Evolutionary conservation across 1,140 invertebrate species (phyloP).

Genomic region (Heliconius melpomene): DNA sequence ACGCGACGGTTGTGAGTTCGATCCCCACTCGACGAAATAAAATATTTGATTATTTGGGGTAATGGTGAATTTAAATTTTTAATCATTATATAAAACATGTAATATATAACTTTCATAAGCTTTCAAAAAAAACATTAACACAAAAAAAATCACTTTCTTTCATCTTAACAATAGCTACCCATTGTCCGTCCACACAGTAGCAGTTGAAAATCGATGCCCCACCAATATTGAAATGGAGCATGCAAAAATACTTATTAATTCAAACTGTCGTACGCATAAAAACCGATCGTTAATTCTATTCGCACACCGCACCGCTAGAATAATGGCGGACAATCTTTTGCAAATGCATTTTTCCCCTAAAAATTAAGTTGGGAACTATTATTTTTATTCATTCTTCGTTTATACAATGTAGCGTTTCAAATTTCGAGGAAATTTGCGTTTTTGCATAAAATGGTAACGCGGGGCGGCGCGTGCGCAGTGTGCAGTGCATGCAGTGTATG

Average conservation of each 20-base stretch:
- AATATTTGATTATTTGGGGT: too few relatives aligned
- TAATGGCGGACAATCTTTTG: conserved; percentile 43
- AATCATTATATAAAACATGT: too few relatives aligned
- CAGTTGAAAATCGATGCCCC: background rate
- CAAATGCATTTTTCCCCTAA: conserved; percentile 70
- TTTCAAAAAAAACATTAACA: too few relatives aligned
- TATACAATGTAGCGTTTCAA: conserved; percentile 77
- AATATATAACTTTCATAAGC: too few relatives aligned
- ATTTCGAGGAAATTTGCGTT: conserved; percentile 80
- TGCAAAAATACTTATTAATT: conserved; percentile 64
- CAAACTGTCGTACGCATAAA: conserved; percentile 67
- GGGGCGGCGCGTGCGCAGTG: conserved; percentile 65
- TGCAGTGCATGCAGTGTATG: background rate
- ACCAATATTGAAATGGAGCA: conserved; percentile 48
- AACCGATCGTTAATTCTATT: conserved; percentile 66
- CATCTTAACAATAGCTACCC: background rate
- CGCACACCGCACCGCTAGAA: conserved; percentile 49
- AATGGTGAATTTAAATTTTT: too few relatives aligned
- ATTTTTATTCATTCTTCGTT: conserved; percentile 71
- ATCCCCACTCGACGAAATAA: too few relatives aligned
- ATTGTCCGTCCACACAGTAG: background rate
- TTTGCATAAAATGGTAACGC: conserved; percentile 76
- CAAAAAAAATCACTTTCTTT: background rate
- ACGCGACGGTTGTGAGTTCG: too few relatives aligned
- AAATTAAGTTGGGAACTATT: conserved; percentile 65